Percentiles rank a stretch among this genome's conserved stretches.
These are phyloP conservation scores for Pristionchus pacificus DNA, from an alignment of 1,140 invertebrate species.

Conservation along the genomic window DNA sequence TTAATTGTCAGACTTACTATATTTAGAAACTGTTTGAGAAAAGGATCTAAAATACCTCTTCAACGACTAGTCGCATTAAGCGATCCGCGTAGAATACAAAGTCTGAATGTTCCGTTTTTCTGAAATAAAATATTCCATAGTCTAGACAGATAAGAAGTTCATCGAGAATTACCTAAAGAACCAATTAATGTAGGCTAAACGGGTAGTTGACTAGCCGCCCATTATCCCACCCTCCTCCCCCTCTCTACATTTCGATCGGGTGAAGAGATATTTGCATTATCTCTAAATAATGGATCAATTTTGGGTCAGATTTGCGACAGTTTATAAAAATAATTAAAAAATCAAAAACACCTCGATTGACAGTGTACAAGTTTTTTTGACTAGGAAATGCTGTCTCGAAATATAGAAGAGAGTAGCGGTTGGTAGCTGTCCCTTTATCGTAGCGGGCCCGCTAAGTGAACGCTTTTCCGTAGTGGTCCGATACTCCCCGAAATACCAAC, in stretches of 20 bases:
- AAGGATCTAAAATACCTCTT: too few species aligned
- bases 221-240: conserved; percentile 10
- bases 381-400: too few species aligned
- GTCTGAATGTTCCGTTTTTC: conserved; percentile 84
- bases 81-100: conserved; percentile 98
- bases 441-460: too few species aligned
- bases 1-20: too few species aligned
- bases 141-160: conserved; percentile 1
- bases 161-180: conserved; percentile 11
- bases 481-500: conserved; percentile 4
- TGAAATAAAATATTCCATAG: conserved; percentile 61
- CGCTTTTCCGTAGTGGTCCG: background rate
- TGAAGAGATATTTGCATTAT: background rate
- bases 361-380: too few species aligned
- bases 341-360: too few species aligned
- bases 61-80: conserved; percentile 87
- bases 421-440: too few species aligned
- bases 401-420: too few species aligned
- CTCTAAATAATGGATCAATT: background rate
- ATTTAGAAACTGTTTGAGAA: too few species aligned
- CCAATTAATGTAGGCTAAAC: conserved; percentile 1
- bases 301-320: conserved; percentile 2
- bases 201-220: conserved; percentile 2
- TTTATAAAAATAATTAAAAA: conserved; percentile 28
- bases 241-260: too few species aligned